These are phyloP conservation scores for Caenorhabditis japonica DNA, from an alignment of 2,888 invertebrate species.

Conservation along the genomic window DNA sequence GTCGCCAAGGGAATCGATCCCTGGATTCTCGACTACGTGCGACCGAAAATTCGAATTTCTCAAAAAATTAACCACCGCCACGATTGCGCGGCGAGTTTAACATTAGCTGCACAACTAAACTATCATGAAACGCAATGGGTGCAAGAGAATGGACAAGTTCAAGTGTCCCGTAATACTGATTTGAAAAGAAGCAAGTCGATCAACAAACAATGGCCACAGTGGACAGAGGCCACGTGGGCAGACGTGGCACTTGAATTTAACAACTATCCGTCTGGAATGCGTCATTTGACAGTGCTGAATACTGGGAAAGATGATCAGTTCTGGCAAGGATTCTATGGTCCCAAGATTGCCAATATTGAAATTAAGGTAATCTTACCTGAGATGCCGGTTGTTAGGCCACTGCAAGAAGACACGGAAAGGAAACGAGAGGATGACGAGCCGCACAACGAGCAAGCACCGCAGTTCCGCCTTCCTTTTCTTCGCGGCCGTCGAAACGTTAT, in stretches of 20 bases:
- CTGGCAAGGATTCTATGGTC: conserved; percentile 44
- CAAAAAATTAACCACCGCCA: conserved; percentile 39
- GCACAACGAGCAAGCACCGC: no score
- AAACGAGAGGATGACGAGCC: not conserved
- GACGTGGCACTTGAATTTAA: conserved; percentile 7
- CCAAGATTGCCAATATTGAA: conserved; percentile 35
- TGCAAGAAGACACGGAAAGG: not conserved
- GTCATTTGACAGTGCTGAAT: conserved; percentile 20
- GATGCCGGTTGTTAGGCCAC: not conserved
- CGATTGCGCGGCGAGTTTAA: conserved; percentile 24
- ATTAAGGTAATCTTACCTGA: conserved; percentile 31
- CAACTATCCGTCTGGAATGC: not conserved
- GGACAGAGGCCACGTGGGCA: conserved; percentile 19
- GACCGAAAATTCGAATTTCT: conserved; percentile 30
- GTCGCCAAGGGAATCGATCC: conserved; percentile 16
- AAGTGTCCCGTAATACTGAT: not conserved
- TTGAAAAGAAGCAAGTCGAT: conserved; percentile 13
- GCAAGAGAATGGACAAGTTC: conserved; percentile 1
- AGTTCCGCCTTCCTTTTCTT: no score
- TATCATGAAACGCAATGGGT: conserved; percentile 27
- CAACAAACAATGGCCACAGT: conserved; percentile 25
- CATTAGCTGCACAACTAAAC: conserved; percentile 33
- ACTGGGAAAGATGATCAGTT: conserved; percentile 24
- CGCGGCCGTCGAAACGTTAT: no score
- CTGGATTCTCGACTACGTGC: conserved; percentile 36